Evolutionary conservation across 2,888 invertebrate species (phyloP), one percentile per base, ranked within the genome.

Genomic region (Acrobasis suavella): DNA sequence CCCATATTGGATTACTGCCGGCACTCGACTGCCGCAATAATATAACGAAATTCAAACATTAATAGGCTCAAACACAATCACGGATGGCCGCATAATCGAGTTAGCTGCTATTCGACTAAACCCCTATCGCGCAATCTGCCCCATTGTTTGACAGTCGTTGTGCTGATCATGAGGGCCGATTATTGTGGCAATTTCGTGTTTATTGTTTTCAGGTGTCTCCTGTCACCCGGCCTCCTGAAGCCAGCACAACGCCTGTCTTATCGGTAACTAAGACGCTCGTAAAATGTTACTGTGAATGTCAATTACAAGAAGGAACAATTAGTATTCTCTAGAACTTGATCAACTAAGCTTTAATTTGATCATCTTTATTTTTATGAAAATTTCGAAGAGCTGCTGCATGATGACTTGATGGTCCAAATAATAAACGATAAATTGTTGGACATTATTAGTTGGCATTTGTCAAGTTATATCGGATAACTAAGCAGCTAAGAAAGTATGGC

Each of bases 1-100:
- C 82, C 83, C 82, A 83, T 87, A 90, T 87, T 86, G 88, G 87
- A 88, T 90, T 89, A 91, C 85, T 76, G 77, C 76, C 78, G 72
- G 78, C 81, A 80, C 80, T 79, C 81, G 79, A 72, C 81, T 77
- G 77, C 85, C 86, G 84, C 89, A 89, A 87, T 91, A 90, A 86
- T 88, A 91, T 91, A 90, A 89, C 91, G 89, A 89, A 90, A 89
- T 90, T 90, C 91, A 90, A 91, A 88, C 89, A 91, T 91, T 91
- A 91, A 91, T 91, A 88, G 88, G 85, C 86, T 85, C 82, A 87
- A 90, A 90, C 85, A 91, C 91, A 91, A 91, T 91, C 91, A 89
- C 86, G 91, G 89, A 91, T 91, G 88, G 89, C 85, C 88, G 86
- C 86, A 89, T 91, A 91, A 91, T 91, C 90, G 89, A 91, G 89